Evolutionary conservation across 2,888 invertebrate species (phyloP).

Genomic region (Eurytoma californica): DNA sequence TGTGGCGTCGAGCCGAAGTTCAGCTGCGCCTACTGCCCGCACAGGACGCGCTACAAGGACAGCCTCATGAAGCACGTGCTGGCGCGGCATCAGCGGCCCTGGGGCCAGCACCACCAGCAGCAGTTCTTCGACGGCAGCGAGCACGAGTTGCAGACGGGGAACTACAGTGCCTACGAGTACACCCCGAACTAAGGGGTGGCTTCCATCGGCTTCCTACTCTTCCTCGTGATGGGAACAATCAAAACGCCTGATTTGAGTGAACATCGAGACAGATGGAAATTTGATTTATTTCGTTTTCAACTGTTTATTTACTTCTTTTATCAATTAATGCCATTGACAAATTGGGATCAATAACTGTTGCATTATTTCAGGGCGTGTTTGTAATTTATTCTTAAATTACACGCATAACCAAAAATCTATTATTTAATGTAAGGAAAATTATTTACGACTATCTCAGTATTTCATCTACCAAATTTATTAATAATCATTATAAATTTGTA

Average conservation of each 20-base stretch:
- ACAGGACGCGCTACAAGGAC: constrained; percentile 72
- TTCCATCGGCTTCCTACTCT: background rate
- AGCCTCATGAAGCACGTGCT: constrained; percentile 70
- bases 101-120: constrained; percentile 47
- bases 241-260: too few species aligned
- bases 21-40: constrained; percentile 74
- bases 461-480: constrained; percentile 20
- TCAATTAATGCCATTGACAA: too few species aligned
- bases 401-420: too few species aligned
- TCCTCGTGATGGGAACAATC: too few species aligned
- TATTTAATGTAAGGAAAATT: background rate
- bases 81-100: constrained; percentile 65
- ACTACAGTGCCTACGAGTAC: constrained; percentile 20
- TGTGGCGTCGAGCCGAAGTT: constrained; percentile 76
- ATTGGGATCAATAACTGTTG: too few species aligned
- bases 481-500: constrained; percentile 1
- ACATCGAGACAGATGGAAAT: too few species aligned
- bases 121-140: background rate
- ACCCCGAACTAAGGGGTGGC: background rate
- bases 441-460: constrained; percentile 18
- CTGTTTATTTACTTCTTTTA: too few species aligned
- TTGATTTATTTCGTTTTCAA: too few species aligned
- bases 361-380: too few species aligned
- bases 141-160: constrained; percentile 2
- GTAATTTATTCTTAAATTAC: too few species aligned